Percentiles rank a stretch among this genome's conserved stretches.
phyloP scores from a whole-genome alignment of 2,888 invertebrate species.

The Chaetogeoica ovagalla region DNA sequence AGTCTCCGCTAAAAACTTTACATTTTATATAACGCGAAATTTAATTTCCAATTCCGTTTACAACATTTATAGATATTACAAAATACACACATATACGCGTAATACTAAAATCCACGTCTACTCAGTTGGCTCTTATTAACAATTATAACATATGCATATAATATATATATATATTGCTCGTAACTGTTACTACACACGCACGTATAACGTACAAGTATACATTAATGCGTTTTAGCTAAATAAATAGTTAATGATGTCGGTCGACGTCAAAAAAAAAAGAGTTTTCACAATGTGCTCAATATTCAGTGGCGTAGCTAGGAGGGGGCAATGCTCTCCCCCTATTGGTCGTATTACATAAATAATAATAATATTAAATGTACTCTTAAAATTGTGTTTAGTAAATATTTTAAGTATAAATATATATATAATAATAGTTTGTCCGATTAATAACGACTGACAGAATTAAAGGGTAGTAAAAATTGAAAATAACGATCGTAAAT shows the following conservation, averaged over 20 bases:
- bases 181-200: background rate
- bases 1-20: background rate
- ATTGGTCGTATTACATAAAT: background rate
- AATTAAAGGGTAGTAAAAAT: too few species aligned
- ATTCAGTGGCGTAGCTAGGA: too few species aligned
- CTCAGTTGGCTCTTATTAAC: slow-evolving; percentile 36
- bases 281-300: too few species aligned
- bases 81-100: too few species aligned
- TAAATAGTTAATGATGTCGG: background rate
- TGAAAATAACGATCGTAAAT: too few species aligned
- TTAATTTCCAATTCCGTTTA: too few species aligned
- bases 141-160: too few species aligned
- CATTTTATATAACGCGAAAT: too few species aligned
- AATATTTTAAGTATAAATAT: background rate
- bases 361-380: background rate
- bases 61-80: too few species aligned
- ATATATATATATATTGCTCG: background rate
- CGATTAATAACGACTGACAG: too few species aligned
- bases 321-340: too few species aligned
- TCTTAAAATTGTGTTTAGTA: background rate
- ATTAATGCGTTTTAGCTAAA: background rate
- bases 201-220: background rate
- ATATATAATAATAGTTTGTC: background rate
- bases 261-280: too few species aligned
- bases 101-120: slow-evolving; percentile 7